These are phyloP conservation scores for Rhabdomys pumilio DNA, from an alignment of 2,797 vertebrate genomes.

Conservation along the genomic window DNA sequence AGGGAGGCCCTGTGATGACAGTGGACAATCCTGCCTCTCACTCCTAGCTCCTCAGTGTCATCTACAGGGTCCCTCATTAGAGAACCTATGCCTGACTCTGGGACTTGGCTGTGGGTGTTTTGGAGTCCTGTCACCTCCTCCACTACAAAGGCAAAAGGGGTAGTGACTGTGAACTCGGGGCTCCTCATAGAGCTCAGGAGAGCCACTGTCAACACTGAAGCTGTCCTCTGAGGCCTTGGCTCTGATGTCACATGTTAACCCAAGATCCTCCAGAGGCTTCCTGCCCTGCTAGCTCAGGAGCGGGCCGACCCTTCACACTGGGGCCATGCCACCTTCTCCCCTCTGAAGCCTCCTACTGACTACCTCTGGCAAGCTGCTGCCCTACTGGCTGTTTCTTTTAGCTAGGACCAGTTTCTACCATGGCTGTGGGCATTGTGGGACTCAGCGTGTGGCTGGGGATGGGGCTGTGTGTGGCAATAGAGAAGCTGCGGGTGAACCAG, in stretches of 20 bases:
- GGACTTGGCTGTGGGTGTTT: background rate
- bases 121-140: accelerated
- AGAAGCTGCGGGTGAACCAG: background rate
- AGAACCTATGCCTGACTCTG: accelerated
- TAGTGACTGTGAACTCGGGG: accelerated
- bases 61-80: background rate
- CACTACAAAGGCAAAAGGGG: too few relatives aligned
- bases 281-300: background rate
- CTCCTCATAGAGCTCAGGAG: background rate
- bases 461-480: background rate
- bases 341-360: too few relatives aligned
- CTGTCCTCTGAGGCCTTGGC: accelerated
- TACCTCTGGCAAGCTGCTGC: accelerated
- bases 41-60: background rate
- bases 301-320: accelerated
- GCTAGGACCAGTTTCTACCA: background rate
- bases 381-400: background rate
- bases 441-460: background rate
- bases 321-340: background rate
- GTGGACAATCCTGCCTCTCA: accelerated
- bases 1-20: accelerated
- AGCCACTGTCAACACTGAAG: background rate
- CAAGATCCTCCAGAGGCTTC: background rate
- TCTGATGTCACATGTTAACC: background rate
- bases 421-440: background rate